A percentile compares a stretch with the other conserved stretches of the same genome.
These are phyloP conservation scores for Passer montanus DNA, from an alignment of 2,113 vertebrate species.

Conservation along the genomic window DNA sequence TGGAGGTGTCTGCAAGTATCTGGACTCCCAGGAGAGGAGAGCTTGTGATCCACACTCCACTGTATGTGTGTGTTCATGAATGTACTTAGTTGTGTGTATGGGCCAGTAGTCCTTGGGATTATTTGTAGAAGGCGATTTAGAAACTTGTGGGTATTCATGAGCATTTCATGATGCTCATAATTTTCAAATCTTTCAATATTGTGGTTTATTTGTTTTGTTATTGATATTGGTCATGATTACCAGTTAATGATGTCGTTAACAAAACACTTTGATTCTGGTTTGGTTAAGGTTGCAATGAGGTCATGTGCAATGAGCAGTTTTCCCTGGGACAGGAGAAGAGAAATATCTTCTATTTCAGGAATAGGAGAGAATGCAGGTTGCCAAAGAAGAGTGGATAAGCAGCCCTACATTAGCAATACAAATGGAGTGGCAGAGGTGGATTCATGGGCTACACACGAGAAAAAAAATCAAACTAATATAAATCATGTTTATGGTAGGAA, in stretches of 20 bases:
- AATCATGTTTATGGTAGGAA: neutral
- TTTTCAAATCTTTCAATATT: neutral
- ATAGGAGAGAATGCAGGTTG: neutral
- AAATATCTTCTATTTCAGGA: neutral
- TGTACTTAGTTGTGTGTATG: neutral
- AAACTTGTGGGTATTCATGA: neutral
- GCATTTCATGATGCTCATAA: neutral
- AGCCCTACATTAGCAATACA: neutral
- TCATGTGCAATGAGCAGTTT: neutral
- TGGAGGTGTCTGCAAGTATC: neutral
- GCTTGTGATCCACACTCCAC: neutral
- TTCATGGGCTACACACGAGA: neutral
- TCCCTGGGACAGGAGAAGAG: neutral
- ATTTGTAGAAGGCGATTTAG: neutral
- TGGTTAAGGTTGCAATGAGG: no score
- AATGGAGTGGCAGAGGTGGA: neutral
- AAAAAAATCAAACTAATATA: neutral
- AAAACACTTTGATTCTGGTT: neutral
- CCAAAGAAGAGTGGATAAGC: neutral
- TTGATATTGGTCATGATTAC: neutral
- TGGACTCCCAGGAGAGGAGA: neutral
- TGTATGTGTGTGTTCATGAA: neutral
- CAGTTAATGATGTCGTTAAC: neutral
- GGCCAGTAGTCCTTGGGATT: neutral
- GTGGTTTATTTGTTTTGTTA: neutral